Base-by-base conservation (phyloP, 2,888 invertebrate species). In the Sisyra nigra region DNA sequence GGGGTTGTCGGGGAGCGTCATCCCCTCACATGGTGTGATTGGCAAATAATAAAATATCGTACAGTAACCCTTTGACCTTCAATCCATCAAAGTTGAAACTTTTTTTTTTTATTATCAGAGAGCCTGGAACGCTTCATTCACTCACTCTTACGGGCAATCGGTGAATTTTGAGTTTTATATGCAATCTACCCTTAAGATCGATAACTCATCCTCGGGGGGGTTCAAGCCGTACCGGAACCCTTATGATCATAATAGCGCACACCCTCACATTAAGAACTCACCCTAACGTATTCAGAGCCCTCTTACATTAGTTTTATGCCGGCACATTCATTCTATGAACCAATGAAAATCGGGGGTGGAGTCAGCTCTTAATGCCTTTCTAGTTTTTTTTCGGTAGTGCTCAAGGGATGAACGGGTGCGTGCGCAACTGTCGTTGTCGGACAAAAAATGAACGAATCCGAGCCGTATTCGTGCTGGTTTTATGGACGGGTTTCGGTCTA, bases 61-160 rank as follows among this genome's bases (percentile, higher is more conserved):
- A 30, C 40, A 40, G 31, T 40, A 40, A 30, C 40, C 40, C 19
- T 30, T 4, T 40, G 31, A 40, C 40, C 40, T 40, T 40, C 31
- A 40, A 40, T 40, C 29, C 30, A 30, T 40, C 40, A 40, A 40
- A 39, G 15, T 13, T 14, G 17, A 29, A 6, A 13, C 33, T 9
- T 35, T 35, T 24, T 24, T 24, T 24, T 24, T 35, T n/a, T n/a
- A n/a, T n/a, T 37, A 37, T 19, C 17, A 37, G 19, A 36, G 17
- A 37, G 2, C 17, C 1, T 17, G 10, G 37, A 3, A 13, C 18
- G n/a, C 17, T 37, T 37, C 14, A 19, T 15, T 17, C 19, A 37
- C 37, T 15, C 19, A 19, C 19, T 11, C 11, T n/a, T n/a, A 11
- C 14, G 11, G n/a, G 11, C 14, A 37, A 19, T 37, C 11, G 7